A percentile compares a stretch with the other conserved stretches of the same genome.
phyloP scores from a whole-genome alignment of 2,888 invertebrate genomes.

The Calephelis perditalis region DNA sequence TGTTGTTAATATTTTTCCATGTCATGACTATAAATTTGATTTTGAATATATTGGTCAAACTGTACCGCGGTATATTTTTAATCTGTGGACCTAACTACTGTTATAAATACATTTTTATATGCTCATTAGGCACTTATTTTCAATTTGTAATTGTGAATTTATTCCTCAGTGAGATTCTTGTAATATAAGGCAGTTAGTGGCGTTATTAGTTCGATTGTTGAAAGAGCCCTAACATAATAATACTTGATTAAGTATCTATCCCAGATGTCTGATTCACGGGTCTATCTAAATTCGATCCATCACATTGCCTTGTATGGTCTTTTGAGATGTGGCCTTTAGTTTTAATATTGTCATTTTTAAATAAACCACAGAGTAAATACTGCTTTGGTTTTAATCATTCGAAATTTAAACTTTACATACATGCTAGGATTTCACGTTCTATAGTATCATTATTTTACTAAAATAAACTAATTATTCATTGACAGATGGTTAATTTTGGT shows the following conservation, averaged over 20 bases:
- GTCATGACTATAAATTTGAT: constrained; percentile 8
- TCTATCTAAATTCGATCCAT: too few species aligned
- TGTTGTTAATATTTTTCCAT: constrained; percentile 1
- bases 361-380: constrained; percentile 9
- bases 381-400: background rate
- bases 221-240: background rate
- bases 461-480: too few species aligned
- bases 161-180: constrained; percentile 3
- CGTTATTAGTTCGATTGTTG: background rate
- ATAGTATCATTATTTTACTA: too few species aligned
- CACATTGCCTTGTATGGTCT: too few species aligned
- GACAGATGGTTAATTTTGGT: too few species aligned
- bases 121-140: constrained; percentile 6
- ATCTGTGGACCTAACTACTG: constrained; percentile 8
- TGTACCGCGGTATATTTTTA: constrained; percentile 2
- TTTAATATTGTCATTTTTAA: background rate
- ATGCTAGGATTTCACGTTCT: too few species aligned
- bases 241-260: background rate
- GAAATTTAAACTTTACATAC: too few species aligned
- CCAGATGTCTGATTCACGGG: background rate
- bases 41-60: background rate
- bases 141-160: constrained; percentile 6
- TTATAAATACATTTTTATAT: constrained; percentile 9
- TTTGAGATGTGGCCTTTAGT: background rate
- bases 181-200: background rate